These are phyloP conservation scores for Paedocypris sp. DNA, from an alignment of 2,113 vertebrate species.

Conservation along the genomic window DNA sequence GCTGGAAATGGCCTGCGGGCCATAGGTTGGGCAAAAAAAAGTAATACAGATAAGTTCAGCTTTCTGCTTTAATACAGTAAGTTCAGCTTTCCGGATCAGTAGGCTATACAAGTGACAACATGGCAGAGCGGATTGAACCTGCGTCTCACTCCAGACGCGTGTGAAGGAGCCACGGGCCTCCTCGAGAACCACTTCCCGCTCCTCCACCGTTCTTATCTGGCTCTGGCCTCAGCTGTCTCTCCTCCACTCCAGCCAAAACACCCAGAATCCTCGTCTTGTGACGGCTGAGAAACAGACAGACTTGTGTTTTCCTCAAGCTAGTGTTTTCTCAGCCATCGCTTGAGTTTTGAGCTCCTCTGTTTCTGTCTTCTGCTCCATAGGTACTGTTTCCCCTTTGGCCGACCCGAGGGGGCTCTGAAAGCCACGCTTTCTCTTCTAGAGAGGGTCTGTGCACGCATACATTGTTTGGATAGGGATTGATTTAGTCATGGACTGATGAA, in stretches of 20 bases:
- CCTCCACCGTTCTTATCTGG: conserved; percentile 1
- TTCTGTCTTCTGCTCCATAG: conserved; percentile 57
- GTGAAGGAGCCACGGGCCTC: too few relatives aligned
- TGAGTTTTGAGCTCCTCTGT: conserved; percentile 34
- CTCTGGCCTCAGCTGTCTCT: conserved; percentile 23
- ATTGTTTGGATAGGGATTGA: neutral
- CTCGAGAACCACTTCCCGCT: conserved; percentile 21
- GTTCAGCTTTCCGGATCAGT: too few relatives aligned
- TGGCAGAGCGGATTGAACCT: too few relatives aligned
- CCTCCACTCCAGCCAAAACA: conserved; percentile 12
- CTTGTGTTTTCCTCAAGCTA: neutral
- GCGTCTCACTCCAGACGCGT: conserved; percentile 31
- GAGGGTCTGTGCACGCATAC: conserved; percentile 58
- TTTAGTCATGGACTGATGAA: too few relatives aligned
- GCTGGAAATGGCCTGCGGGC: too few relatives aligned
- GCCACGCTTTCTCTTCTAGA: conserved; percentile 92
- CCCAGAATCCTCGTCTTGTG: conserved; percentile 13
- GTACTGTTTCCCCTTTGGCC: conserved; percentile 96
- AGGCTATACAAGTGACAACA: too few relatives aligned
- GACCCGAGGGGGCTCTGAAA: conserved; percentile 95
- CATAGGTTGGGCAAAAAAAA: too few relatives aligned
- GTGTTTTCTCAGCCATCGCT: conserved; percentile 8
- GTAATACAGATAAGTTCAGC: too few relatives aligned
- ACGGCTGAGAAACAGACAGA: conserved; percentile 11
- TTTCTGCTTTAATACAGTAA: too few relatives aligned